phyloP scores from a whole-genome alignment of 2,113 vertebrate species.

The Percina caprodes region DNA sequence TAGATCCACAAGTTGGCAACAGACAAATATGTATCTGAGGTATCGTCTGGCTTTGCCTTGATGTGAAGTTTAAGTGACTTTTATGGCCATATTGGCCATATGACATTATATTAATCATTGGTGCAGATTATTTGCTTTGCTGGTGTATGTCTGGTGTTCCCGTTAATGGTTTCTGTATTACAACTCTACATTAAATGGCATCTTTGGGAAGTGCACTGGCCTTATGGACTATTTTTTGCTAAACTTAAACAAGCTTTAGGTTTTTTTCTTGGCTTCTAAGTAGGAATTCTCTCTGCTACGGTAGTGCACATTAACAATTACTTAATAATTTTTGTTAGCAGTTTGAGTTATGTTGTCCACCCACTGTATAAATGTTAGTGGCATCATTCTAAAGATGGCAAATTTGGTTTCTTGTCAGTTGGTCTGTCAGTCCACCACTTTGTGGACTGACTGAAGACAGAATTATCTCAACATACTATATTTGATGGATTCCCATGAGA shows the following conservation, averaged over 20 bases:
- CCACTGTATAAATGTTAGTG: background rate
- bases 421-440: too few species aligned
- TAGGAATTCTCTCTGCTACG: background rate
- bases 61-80: background rate
- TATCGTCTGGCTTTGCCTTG: background rate
- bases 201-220: background rate
- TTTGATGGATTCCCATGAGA: background rate
- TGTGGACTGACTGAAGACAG: too few species aligned
- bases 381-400: too few species aligned
- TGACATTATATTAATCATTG: background rate
- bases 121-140: background rate
- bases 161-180: background rate
- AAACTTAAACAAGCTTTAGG: background rate
- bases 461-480: too few species aligned
- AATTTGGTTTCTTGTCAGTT: too few species aligned
- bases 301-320: background rate
- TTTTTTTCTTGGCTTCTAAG: background rate
- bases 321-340: background rate
- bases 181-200: background rate
- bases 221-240: background rate
- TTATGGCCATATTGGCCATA: background rate
- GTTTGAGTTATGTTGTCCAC: background rate
- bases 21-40: constrained; percentile 5
- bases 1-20: background rate
- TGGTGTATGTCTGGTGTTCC: background rate